Evolutionary conservation across 2,113 vertebrate genomes (phyloP).

Genomic region (Ochotona curzoniae): DNA sequence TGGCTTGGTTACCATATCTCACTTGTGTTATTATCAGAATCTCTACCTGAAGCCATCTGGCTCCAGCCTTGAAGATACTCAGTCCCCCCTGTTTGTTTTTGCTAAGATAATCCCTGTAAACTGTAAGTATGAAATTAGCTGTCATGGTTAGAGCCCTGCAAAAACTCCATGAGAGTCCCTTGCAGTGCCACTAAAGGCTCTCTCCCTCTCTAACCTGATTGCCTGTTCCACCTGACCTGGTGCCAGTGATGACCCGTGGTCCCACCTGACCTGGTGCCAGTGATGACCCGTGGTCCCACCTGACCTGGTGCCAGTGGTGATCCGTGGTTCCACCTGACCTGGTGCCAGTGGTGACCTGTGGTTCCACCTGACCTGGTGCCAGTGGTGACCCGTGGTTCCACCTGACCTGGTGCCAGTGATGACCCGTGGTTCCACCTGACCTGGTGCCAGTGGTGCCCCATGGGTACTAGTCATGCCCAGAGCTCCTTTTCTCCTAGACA

Average conservation of each 20-base stretch:
- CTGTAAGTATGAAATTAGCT: neutral
- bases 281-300: no score
- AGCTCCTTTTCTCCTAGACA: neutral
- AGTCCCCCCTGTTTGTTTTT: neutral
- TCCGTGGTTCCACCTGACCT: no score
- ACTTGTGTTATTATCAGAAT: neutral
- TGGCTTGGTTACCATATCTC: neutral
- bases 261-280: no score
- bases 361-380: no score
- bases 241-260: no score
- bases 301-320: no score
- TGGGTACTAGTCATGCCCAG: no score
- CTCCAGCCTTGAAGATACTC: neutral
- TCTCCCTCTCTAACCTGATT: neutral
- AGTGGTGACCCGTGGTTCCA: no score
- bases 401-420: no score
- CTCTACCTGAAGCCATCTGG: neutral
- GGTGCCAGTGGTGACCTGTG: no score
- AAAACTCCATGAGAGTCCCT: neutral
- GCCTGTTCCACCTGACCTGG: neutral
- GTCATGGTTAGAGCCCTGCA: neutral
- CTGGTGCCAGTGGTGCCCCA: neutral
- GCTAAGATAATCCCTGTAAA: neutral
- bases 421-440: no score
- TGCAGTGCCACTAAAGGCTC: neutral